Evolutionary conservation across 37 sponge, comb jelly and placozoan species (phyloP), one percentile per base, ranked within the genome.

Genomic region (Beroe ovata): DNA sequence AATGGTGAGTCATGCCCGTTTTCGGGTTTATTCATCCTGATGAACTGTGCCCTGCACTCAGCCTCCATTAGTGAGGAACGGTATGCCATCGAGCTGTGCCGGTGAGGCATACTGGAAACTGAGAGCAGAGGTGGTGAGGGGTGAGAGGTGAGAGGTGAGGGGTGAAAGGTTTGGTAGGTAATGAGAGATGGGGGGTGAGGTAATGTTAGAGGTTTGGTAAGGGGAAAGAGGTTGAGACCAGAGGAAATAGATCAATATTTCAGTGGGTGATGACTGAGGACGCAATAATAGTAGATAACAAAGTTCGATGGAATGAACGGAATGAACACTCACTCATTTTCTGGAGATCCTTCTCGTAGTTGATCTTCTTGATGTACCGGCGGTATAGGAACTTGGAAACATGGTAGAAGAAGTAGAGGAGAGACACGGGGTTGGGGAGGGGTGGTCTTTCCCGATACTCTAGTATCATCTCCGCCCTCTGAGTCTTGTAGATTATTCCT

Each of bases 61-160:
- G 84, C 84, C 54, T 77, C 84, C 84, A 77, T 77, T 21, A 77
- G 84, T 14, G 84, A 77, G 28, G 54, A 42, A 42, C 84, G 25
- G 84, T 77, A 77, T 16, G 84, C 84, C 84, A 77, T 77, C 84
- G 84, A 77, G 28, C 84, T 77, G 84, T 77, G 84, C 38, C 84
- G 35, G 54, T 42, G 25, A 0, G 84, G 84, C 84, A 77, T 77
- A 77, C 54, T 77, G 1, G 84, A 77, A 6, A 77, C 84, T 77
- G 84, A 25, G 41, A 39, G 4, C 38, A 69, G 71, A 29, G 20
- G 6, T 69, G 26, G 71, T 63, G 16, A 58, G 11, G 59, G 59
- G 11, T 16, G 59, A n/a, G n/a, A n/a, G n/a, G n/a, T n/a, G n/a
- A n/a, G n/a, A n/a, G n/a, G n/a, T n/a, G n/a, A n/a, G n/a, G n/a